phyloP scores from a whole-genome alignment of 2,113 vertebrate genomes.

The Pao palembangensis region DNA sequence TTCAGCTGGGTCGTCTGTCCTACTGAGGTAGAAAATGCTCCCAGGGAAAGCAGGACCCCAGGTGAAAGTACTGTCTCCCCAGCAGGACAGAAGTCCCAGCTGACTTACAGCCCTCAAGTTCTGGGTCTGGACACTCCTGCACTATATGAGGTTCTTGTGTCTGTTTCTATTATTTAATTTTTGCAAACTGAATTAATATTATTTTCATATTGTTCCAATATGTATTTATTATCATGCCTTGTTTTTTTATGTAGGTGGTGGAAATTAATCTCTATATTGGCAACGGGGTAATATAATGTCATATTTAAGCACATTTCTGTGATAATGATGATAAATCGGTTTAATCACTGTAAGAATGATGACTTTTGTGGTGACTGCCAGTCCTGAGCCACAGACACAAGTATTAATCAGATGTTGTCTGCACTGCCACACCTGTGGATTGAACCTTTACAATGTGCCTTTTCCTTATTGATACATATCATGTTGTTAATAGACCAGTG shows the following conservation, averaged over 20 bases:
- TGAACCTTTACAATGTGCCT: conserved; percentile 50
- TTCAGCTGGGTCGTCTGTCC: neutral
- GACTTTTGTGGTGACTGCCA: conserved; percentile 41
- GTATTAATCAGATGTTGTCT: conserved; percentile 37
- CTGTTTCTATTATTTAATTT: conserved; percentile 48
- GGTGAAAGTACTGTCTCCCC: no score
- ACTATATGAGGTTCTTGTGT: conserved; percentile 21
- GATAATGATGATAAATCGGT: conserved; percentile 16
- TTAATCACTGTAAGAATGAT: conserved; percentile 13
- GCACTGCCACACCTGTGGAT: conserved; percentile 44
- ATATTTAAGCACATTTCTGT: conserved; percentile 9
- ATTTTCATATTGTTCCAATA: conserved; percentile 52
- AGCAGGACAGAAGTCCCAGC: no score
- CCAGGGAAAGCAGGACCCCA: no score
- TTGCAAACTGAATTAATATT: conserved; percentile 42
- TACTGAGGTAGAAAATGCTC: no score
- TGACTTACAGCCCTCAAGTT: no score
- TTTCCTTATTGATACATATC: conserved; percentile 45
- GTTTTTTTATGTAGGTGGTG: conserved; percentile 43
- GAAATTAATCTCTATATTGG: conserved; percentile 21
- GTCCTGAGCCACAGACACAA: conserved; percentile 55
- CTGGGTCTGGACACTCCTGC: no score
- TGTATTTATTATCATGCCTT: conserved; percentile 63
- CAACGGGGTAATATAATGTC: conserved; percentile 21
- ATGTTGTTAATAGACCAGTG: conserved; percentile 16